Evolutionary conservation across 2,888 invertebrate species (phyloP).

Genomic region (Melangyna quadrimaculata): DNA sequence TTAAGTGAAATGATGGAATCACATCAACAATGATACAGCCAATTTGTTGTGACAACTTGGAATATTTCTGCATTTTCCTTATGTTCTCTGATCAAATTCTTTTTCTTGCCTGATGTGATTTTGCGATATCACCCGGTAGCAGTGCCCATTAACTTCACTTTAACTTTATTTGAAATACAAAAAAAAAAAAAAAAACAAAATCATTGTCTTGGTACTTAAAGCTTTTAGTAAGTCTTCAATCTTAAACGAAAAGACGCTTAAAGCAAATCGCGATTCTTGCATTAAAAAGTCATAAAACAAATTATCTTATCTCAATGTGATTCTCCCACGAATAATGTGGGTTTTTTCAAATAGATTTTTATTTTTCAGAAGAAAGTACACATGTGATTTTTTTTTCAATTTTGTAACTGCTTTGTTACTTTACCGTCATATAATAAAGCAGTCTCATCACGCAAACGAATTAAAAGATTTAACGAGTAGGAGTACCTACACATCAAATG

Average conservation of each 20-base stretch:
- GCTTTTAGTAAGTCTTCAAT: not conserved
- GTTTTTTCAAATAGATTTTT: not conserved
- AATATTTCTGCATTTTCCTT: not conserved
- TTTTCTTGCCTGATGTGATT: not conserved
- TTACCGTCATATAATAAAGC: too few relatives aligned
- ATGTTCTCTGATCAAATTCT: not conserved
- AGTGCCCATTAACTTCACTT: not conserved
- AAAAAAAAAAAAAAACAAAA: not conserved
- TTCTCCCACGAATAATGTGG: not conserved
- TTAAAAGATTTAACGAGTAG: not conserved
- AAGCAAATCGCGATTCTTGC: not conserved
- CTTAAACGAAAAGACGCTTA: not conserved
- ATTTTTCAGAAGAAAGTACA: not conserved
- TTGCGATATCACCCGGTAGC: not conserved
- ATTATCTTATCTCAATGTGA: not conserved
- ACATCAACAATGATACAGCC: not conserved
- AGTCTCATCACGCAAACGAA: not conserved
- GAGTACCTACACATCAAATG: too few relatives aligned
- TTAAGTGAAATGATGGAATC: not conserved
- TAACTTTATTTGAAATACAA: not conserved
- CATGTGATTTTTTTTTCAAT: not conserved
- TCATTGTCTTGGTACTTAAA: too few relatives aligned
- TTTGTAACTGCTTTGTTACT: not conserved
- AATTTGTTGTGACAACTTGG: not conserved
- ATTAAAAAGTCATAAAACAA: not conserved